Evolutionary conservation across 2,113 vertebrate species (phyloP).

Genomic region (Neolamprologus modestus): DNA sequence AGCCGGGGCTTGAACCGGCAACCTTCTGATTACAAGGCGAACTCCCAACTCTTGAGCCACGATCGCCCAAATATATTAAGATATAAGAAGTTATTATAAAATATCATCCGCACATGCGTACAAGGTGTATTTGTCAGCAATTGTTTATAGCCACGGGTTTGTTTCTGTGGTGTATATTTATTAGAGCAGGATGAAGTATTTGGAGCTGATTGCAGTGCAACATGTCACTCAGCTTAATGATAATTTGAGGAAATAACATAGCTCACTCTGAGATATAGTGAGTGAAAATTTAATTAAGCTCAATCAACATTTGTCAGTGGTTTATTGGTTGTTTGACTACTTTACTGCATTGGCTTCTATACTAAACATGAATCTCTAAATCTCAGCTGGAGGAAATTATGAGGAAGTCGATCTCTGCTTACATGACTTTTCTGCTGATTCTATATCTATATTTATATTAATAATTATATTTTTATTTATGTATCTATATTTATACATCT

Average conservation of each 20-base stretch:
- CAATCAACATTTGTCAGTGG: background rate
- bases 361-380: fast-evolving
- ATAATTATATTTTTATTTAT: no score
- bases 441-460: no score
- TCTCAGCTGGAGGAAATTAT: background rate
- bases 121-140: background rate
- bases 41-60: fast-evolving
- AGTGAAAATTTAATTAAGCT: background rate
- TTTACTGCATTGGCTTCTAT: background rate
- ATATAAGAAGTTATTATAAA: background rate
- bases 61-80: fast-evolving
- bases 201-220: background rate
- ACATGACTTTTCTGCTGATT: background rate
- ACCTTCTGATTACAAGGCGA: fast-evolving
- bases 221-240: background rate
- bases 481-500: background rate
- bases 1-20: no score
- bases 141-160: background rate
- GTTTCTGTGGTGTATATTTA: background rate
- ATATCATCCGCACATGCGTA: background rate
- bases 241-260: background rate
- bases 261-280: background rate
- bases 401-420: background rate
- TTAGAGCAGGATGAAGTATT: background rate
- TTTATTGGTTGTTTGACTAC: background rate